A percentile compares a stretch with the other conserved stretches of the same genome.
phyloP scores from a whole-genome alignment of 2,797 vertebrate species.

The Gouania willdenowi region DNA sequence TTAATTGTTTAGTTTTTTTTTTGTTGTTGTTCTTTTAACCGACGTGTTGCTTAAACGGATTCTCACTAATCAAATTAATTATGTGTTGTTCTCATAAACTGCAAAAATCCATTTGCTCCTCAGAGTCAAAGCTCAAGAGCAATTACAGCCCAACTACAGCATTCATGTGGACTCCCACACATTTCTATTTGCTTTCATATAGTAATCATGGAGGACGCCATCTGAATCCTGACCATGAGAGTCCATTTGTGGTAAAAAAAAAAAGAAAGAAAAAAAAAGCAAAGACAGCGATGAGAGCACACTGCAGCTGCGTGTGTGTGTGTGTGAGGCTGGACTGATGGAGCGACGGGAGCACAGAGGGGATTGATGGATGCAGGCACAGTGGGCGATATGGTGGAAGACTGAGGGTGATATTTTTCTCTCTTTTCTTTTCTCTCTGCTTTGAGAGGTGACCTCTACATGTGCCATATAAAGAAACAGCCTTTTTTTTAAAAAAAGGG shows the following conservation, averaged over 20 bases:
- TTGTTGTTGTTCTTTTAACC: slow-evolving; percentile 14
- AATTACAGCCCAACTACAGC: slow-evolving; percentile 8
- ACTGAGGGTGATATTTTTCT: slow-evolving; percentile 44
- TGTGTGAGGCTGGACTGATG: slow-evolving; percentile 32
- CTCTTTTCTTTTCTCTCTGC: slow-evolving; percentile 27
- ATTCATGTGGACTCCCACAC: too few species aligned
- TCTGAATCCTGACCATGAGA: not conserved
- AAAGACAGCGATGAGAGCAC: slow-evolving; percentile 10
- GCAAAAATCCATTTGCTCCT: slow-evolving; percentile 7
- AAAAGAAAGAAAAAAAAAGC: too few species aligned
- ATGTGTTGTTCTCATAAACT: slow-evolving; percentile 6
- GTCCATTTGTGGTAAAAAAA: slow-evolving; percentile 14
- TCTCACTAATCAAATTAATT: too few species aligned
- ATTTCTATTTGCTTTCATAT: too few species aligned
- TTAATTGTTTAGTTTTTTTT: not conserved
- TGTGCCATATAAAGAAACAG: slow-evolving; percentile 68
- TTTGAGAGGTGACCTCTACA: slow-evolving; percentile 69
- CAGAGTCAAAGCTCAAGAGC: slow-evolving; percentile 15
- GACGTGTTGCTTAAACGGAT: slow-evolving; percentile 15
- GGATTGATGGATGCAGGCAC: slow-evolving; percentile 49
- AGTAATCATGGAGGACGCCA: slow-evolving; percentile 5
- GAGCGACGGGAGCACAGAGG: slow-evolving; percentile 20
- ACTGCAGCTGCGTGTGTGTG: slow-evolving; percentile 7
- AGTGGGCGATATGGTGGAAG: slow-evolving; percentile 57
- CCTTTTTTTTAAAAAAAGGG: too few species aligned